Conservation (phyloP, 2,888 invertebrate species). For the Dolomedes plantarius region DNA sequence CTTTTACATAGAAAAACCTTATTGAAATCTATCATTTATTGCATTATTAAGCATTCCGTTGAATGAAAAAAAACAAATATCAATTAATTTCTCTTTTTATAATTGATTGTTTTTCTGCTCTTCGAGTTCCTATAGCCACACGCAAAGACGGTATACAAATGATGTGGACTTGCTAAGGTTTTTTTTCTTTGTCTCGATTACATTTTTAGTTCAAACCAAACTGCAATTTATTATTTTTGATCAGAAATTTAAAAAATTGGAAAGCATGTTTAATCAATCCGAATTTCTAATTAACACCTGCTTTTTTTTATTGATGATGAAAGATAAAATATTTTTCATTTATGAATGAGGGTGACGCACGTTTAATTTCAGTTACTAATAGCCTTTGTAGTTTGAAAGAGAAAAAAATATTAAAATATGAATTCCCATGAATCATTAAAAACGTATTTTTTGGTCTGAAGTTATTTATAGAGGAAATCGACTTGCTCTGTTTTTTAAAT, state of each 20-base stretch:
- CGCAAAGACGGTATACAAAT: background rate
- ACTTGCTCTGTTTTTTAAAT: too few relatives aligned
- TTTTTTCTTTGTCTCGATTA: background rate
- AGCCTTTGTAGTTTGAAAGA: too few relatives aligned
- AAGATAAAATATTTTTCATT: background rate
- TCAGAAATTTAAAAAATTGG: background rate
- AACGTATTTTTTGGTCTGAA: too few relatives aligned
- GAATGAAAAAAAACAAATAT: background rate
- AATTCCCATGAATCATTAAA: too few relatives aligned
- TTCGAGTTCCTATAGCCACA: background rate
- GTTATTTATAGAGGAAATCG: too few relatives aligned
- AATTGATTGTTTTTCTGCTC: background rate
- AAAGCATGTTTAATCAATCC: background rate
- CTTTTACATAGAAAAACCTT: background rate
- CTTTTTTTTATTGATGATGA: background rate
- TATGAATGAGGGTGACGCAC: too few relatives aligned
- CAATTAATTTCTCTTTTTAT: background rate
- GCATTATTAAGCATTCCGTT: background rate
- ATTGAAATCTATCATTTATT: slow-evolving; percentile 4
- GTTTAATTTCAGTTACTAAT: too few relatives aligned
- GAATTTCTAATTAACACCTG: background rate
- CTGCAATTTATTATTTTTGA: background rate
- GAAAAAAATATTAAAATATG: too few relatives aligned
- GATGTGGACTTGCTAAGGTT: background rate
- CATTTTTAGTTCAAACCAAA: background rate